Base-by-base conservation (phyloP, 1,140 invertebrate genomes). In the Drosophila varians region DNA sequence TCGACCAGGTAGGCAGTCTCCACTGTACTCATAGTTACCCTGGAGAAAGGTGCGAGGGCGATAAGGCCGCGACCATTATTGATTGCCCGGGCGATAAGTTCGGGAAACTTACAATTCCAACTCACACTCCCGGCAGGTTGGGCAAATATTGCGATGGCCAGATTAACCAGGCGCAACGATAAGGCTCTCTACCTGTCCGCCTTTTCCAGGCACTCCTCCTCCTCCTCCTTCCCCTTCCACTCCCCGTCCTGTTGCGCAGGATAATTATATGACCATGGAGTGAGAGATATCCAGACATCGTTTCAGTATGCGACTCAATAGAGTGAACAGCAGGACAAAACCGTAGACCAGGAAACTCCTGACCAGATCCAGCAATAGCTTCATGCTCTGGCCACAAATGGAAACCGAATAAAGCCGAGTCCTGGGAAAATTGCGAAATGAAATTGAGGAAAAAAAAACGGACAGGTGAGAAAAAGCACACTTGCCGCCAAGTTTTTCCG, bases 51-150 rank as follows among this genome's bases (percentile, higher is more conserved):
- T 68, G 64, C 61, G 28, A 66, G 47, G 21, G 38, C 64, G 64
- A 66, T 66, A 66, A 66, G 62, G 9, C 21, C 11, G 61, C 38
- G 34, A n/a, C n/a, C 43, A 64, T 55, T 75, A 79, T 79, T 80
- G 57, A 79, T 80, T 79, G 64, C 18, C 60, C 12, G 47, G 57
- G 26, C 56, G 76, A 68, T 79, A 61, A 47, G 47, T 52, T 8
- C n/a, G 5, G 21, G 9, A 25, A 61, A 73, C 52, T 49, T 43
- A 55, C 19, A 42, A 42, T 42, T 16, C 38, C 51, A 26, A 11
- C 21, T 42, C 36, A 28, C 6, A 5, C 40, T 26, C 54, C n/a
- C n/a, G 11, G 18, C 60, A 46, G 14, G 21, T 11, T 26, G 16
- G 11, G 56, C 28, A 64, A 61, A 64, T 14, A 66, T 23, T 23